Conservation (phyloP, 2,888 invertebrate genomes). For the Protula sp. region DNA sequence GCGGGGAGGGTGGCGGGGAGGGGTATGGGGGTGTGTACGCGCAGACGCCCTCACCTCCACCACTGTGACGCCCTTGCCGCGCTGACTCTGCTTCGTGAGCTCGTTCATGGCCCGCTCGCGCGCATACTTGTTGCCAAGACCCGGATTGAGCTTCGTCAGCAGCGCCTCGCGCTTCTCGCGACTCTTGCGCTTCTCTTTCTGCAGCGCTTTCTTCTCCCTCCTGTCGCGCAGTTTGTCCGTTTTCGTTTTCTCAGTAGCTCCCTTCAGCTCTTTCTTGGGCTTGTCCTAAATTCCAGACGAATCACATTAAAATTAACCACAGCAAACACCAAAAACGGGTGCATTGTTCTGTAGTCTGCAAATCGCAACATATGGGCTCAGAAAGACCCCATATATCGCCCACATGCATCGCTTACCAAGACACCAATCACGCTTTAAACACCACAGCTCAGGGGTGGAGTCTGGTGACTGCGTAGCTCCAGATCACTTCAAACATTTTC, state of each 20-base stretch:
- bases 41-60: conserved; percentile 59
- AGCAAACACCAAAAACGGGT: no score
- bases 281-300: conserved; percentile 39
- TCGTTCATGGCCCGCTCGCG: conserved; percentile 62
- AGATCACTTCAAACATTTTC: no score
- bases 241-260: conserved; percentile 72
- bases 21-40: no score
- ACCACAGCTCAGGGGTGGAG: no score
- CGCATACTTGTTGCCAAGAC: conserved; percentile 58
- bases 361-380: no score
- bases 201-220: conserved; percentile 55
- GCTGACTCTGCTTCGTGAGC: conserved; percentile 60
- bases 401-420: no score
- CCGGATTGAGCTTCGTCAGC: conserved; percentile 51
- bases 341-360: no score
- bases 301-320: conserved; percentile 1
- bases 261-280: conserved; percentile 58
- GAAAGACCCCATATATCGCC: no score
- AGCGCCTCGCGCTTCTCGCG: conserved; percentile 71
- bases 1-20: no score
- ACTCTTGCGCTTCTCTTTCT: conserved; percentile 60
- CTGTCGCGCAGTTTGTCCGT: conserved; percentile 87
- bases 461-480: no score
- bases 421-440: no score
- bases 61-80: conserved; percentile 45